Base-by-base conservation (phyloP, 2,797 vertebrate species). In the Cottoperca gobio region DNA sequence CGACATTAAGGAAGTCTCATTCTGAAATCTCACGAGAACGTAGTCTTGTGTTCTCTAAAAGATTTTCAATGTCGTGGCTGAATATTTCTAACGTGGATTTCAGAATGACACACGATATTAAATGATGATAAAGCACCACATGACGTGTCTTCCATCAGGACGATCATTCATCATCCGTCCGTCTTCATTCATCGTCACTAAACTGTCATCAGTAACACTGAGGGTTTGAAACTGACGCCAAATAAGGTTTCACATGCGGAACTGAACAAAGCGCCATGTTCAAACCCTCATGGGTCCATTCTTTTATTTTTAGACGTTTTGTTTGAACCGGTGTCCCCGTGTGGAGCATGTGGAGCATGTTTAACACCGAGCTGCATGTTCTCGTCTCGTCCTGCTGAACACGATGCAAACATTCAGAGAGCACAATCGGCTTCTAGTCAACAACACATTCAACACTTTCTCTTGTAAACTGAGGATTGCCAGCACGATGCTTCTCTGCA, bases 151-250 rank as follows among this genome's bases (percentile, higher is more conserved):
- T 50, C 55, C 55, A 73, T 63, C 71, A 68, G 61, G 53, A 59
- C 76, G 53, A 2, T 39, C 43, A 59, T 76, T 67, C 37, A 33
- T 66, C 59, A 73, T 6, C 9, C 79, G 64, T 50, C 78, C 81
- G 71, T 65, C 45, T 54, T 49, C 70, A 70, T 66, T 39, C 37
- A 19, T 67, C 53, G 14, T 62, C 72, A 58, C 64, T 69, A 21
- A 73, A 17, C 21, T 39, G 16, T 49, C 50, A 73, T 60, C 28
- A 49, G 37, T 53, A 45, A 75, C 45, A 58, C 46, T 53, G 46
- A 50, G 74, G 57, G 50, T 79, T 81, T 78, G 55, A 76, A 78
- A 62, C 68, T 42, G 48, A 46, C 28, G 24, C 23, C 14, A 6
- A 35, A 33, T 0, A 12, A 26, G 6, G 31, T 39, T 23, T 40